phyloP scores from a whole-genome alignment of 2,113 vertebrate genomes.

The Neopipo cinnamomea region DNA sequence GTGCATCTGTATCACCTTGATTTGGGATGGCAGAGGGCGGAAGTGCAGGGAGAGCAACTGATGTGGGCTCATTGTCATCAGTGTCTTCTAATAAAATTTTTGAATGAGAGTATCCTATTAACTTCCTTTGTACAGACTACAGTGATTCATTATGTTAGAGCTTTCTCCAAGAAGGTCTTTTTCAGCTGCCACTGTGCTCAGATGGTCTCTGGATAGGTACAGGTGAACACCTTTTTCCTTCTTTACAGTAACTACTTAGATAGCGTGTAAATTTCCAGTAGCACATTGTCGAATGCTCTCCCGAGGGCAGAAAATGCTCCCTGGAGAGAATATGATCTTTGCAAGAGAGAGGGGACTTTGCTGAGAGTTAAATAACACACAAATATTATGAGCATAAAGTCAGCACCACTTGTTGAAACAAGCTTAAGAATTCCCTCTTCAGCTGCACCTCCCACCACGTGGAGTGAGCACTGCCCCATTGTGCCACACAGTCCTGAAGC shows the following conservation, averaged over 20 bases:
- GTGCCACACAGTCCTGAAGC: neutral
- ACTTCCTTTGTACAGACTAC: neutral
- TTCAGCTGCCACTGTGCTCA: neutral
- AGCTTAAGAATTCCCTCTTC: neutral
- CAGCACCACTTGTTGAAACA: neutral
- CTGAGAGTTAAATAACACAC: neutral
- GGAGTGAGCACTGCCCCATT: fast-evolving
- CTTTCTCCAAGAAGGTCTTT: neutral
- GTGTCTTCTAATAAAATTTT: neutral
- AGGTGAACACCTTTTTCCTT: neutral
- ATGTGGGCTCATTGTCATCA: neutral
- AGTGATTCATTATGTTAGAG: neutral
- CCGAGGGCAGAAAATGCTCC: neutral
- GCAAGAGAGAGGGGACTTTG: neutral
- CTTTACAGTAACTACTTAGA: neutral
- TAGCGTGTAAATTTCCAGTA: neutral
- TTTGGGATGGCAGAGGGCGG: neutral
- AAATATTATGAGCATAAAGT: neutral
- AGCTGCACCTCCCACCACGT: neutral
- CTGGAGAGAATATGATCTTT: neutral
- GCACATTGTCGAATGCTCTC: neutral
- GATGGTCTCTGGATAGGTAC: neutral
- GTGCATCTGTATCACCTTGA: neutral
- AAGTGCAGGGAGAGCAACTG: neutral
- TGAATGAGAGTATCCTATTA: neutral